Conservation (phyloP, 2,888 invertebrate genomes). For the Netelia virgata region DNA sequence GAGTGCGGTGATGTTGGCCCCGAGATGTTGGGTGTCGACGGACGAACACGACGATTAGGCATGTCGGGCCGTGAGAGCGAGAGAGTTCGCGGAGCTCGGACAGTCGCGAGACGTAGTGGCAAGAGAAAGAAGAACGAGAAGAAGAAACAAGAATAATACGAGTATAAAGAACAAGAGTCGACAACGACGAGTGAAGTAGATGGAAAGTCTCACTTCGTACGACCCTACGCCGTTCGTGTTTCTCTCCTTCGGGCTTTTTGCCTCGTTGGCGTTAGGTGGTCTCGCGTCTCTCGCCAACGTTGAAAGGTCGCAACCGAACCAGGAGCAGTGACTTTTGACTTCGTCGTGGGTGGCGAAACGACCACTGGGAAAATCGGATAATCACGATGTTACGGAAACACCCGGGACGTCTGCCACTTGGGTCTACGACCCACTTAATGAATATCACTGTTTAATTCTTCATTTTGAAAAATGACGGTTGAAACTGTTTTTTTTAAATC, state of each 20-base stretch:
- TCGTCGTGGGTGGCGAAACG: constrained; percentile 57
- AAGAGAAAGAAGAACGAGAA: constrained; percentile 36
- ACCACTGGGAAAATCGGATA: constrained; percentile 25
- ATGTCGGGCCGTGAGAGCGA: constrained; percentile 53
- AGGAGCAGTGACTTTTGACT: constrained; percentile 42
- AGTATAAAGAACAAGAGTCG: constrained; percentile 43
- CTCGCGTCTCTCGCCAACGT: constrained; percentile 51
- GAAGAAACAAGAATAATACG: constrained; percentile 50
- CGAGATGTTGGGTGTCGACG: constrained; percentile 66
- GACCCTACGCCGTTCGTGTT: constrained; percentile 1
- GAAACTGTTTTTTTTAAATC: not conserved
- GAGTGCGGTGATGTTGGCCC: constrained; percentile 52
- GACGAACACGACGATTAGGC: constrained; percentile 77
- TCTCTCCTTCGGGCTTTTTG: constrained; percentile 8
- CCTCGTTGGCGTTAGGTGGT: constrained; percentile 51
- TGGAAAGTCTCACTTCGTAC: constrained; percentile 58
- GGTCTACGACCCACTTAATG: not conserved
- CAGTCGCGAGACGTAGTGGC: constrained; percentile 17
- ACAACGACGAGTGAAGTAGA: constrained; percentile 66
- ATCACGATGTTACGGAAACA: constrained; percentile 27
- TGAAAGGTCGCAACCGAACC: constrained; percentile 53
- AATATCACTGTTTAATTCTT: not conserved
- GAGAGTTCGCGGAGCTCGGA: constrained; percentile 10
- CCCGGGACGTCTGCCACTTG: not conserved
- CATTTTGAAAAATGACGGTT: no score